A percentile compares a stretch with the other conserved stretches of the same genome.
Conservation (phyloP, 2,113 vertebrate species). For the Erythrolamprus reginae region DNA sequence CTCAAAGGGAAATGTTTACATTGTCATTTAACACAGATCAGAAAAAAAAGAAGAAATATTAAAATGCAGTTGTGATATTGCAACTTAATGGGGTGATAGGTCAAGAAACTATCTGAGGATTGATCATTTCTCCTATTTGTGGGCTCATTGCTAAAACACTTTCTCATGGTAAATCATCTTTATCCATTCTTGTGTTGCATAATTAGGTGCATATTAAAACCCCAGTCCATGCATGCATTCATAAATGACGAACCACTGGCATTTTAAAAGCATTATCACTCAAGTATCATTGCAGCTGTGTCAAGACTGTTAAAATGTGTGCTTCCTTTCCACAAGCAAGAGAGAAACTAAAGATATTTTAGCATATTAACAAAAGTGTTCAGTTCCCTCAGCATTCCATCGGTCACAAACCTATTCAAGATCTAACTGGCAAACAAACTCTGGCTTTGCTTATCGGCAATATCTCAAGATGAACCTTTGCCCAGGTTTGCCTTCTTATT, state of each 20-base stretch:
- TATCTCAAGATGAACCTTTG: too few relatives aligned
- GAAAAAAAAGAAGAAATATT: background rate
- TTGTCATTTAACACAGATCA: conserved; percentile 2
- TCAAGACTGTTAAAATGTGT: background rate
- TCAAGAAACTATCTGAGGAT: conserved; percentile 14
- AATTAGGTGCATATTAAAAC: conserved; percentile 1
- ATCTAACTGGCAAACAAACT: background rate
- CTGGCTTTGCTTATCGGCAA: background rate
- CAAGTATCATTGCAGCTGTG: background rate
- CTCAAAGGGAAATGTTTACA: background rate
- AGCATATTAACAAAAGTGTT: background rate
- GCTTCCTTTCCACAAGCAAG: background rate
- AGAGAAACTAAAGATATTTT: background rate
- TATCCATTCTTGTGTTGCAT: conserved; percentile 3
- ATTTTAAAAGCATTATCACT: background rate
- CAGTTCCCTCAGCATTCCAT: background rate
- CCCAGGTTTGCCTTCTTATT: too few relatives aligned
- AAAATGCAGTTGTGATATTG: background rate
- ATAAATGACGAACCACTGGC: background rate
- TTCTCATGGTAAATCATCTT: conserved; percentile 17
- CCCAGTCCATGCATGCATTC: background rate
- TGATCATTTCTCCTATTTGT: conserved; percentile 20
- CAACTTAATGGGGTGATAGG: conserved; percentile 6
- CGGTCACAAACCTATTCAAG: too few relatives aligned
- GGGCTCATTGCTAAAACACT: background rate